phyloP scores from a whole-genome alignment of 1,140 invertebrate genomes.

The Magallana ariakensis region DNA sequence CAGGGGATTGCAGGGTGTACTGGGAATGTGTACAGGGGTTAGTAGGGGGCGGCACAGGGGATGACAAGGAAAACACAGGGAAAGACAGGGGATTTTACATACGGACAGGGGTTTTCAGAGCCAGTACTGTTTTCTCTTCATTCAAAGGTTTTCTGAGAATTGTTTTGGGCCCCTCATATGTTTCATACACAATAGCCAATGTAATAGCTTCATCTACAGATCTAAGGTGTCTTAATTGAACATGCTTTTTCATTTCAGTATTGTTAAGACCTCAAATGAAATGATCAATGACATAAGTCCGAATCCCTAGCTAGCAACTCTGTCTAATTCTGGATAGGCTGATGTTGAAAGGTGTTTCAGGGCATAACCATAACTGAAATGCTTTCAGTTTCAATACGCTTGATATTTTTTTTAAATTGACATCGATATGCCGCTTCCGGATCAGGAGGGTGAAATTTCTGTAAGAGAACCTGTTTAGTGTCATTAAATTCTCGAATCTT shows the following conservation, averaged over 20 bases:
- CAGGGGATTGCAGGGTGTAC: too few species aligned
- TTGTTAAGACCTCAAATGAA: too few species aligned
- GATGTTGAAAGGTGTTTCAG: constrained; percentile 42
- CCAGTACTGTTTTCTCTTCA: too few species aligned
- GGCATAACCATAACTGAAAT: constrained; percentile 47
- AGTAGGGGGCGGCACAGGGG: too few species aligned
- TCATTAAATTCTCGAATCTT: not conserved
- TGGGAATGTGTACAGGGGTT: too few species aligned
- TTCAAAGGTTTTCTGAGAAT: not conserved
- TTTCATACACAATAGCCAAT: constrained; percentile 13
- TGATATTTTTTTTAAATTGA: constrained; percentile 48
- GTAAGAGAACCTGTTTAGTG: not conserved
- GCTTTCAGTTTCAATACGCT: constrained; percentile 3
- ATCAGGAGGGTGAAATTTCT: constrained; percentile 48
- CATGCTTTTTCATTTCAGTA: constrained; percentile 17
- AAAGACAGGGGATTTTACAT: too few species aligned
- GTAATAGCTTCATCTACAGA: constrained; percentile 19
- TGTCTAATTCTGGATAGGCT: constrained; percentile 43
- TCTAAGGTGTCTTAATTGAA: not conserved
- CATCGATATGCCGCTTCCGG: constrained; percentile 50
- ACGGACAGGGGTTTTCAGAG: too few species aligned
- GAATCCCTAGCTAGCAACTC: not conserved
- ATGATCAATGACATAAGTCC: constrained; percentile 28
- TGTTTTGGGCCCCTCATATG: not conserved
- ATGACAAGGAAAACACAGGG: too few species aligned